phyloP scores from a whole-genome alignment of 2,113 vertebrate species.

The Ptilonorhynchus violaceus region DNA sequence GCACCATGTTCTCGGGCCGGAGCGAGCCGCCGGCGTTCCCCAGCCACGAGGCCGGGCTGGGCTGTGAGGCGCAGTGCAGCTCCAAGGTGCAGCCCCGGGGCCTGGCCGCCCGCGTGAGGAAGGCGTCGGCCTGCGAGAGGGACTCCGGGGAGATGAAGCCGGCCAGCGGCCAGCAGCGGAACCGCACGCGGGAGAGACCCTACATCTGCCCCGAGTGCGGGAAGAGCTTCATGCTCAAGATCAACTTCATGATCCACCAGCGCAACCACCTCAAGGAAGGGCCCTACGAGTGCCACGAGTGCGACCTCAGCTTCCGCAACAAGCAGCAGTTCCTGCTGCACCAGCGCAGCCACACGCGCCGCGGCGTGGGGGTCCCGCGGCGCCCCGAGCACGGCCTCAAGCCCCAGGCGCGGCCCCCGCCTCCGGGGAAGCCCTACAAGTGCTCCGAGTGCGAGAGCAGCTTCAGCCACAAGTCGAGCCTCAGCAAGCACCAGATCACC shows the following conservation, averaged over 20 bases:
- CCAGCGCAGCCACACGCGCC: slow-evolving; percentile 77
- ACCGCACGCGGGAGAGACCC: slow-evolving; percentile 74
- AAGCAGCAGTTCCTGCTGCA: slow-evolving; percentile 80
- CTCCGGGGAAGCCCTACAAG: slow-evolving; percentile 74
- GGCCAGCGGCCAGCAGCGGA: slow-evolving; percentile 61
- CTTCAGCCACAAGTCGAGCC: slow-evolving; percentile 82
- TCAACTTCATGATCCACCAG: slow-evolving; percentile 82
- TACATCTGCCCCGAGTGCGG: slow-evolving; percentile 79
- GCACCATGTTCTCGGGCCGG: slow-evolving; percentile 50
- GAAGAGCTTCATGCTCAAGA: slow-evolving; percentile 79
- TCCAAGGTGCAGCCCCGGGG: slow-evolving; percentile 2
- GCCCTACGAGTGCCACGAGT: slow-evolving; percentile 75
- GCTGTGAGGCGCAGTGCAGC: slow-evolving; percentile 40
- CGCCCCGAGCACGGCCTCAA: slow-evolving; percentile 67
- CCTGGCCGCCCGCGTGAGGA: background rate
- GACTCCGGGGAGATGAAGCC: slow-evolving; percentile 36
- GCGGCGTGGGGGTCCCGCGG: slow-evolving; percentile 63
- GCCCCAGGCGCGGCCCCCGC: background rate
- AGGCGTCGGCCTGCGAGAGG: slow-evolving; percentile 13
- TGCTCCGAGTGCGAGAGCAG: slow-evolving; percentile 81
- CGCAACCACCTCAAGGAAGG: slow-evolving; percentile 81
- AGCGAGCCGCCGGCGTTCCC: slow-evolving; percentile 4
- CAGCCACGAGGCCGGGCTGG: slow-evolving; percentile 33
- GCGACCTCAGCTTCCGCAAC: slow-evolving; percentile 78
- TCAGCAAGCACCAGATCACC: slow-evolving; percentile 81